phyloP scores from a whole-genome alignment of 1,140 invertebrate genomes.

The Dryas iulia region DNA sequence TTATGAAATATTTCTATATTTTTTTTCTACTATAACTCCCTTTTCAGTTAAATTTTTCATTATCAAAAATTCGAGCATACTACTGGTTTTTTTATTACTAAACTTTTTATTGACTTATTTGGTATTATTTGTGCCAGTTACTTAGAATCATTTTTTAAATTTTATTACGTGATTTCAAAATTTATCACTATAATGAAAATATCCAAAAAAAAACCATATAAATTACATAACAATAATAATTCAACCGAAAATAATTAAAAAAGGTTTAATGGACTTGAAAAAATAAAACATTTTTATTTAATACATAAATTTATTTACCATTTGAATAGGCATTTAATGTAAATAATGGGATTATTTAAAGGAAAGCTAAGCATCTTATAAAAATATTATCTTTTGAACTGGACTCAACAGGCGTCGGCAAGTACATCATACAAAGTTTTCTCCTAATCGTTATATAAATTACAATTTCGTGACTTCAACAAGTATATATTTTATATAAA shows the following conservation, averaged over 20 bases:
- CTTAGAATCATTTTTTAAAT: no score
- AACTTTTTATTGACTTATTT: no score
- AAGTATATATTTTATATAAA: conserved; percentile 45
- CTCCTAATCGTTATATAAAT: conserved; percentile 33
- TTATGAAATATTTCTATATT: conserved; percentile 34
- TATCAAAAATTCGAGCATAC: background rate
- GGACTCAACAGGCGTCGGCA: conserved; percentile 62
- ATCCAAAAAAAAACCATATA: no score
- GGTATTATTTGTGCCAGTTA: no score
- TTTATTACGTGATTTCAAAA: no score
- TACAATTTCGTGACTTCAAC: conserved; percentile 42
- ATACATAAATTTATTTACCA: conserved; percentile 74
- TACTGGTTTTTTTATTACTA: background rate
- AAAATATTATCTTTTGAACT: conserved; percentile 73
- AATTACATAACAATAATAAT: no score
- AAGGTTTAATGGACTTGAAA: background rate
- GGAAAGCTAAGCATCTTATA: conserved; percentile 78
- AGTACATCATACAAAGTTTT: conserved; percentile 45
- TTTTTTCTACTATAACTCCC: background rate
- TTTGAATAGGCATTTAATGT: conserved; percentile 61
- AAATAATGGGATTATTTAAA: conserved; percentile 76
- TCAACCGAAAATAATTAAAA: no score
- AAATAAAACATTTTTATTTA: conserved; percentile 30
- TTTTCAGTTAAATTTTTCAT: background rate
- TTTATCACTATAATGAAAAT: no score